phyloP scores from a whole-genome alignment of 1,140 invertebrate species.

The Pogonognathellus flavescens region DNA sequence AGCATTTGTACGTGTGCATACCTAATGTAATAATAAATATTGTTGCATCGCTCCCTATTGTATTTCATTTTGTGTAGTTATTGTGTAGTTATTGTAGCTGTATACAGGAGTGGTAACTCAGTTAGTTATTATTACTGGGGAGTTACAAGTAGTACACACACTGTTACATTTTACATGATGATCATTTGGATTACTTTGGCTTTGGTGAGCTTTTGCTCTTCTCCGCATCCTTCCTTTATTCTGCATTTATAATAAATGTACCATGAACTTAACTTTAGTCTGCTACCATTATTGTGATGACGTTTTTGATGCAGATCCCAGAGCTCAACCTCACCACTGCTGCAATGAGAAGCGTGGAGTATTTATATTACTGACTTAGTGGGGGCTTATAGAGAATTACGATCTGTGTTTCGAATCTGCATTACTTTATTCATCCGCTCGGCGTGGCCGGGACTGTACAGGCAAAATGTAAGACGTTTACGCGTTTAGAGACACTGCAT shows the following conservation, averaged over 20 bases:
- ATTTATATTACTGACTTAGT: constrained; percentile 12
- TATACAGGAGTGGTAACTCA: background rate
- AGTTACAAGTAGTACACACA: background rate
- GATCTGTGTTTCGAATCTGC: background rate
- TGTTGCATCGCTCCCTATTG: background rate
- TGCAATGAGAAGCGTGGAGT: background rate
- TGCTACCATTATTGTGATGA: background rate
- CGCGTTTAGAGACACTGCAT: constrained; percentile 19
- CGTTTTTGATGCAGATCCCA: background rate
- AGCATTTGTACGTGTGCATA: background rate
- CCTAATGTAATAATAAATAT: constrained; percentile 7
- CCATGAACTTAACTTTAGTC: constrained; percentile 7
- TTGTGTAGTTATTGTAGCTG: background rate
- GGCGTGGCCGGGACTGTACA: background rate
- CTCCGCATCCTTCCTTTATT: constrained; percentile 8
- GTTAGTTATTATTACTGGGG: background rate
- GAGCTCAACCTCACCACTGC: background rate
- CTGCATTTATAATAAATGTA: background rate
- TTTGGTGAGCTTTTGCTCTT: background rate
- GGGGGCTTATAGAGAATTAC: background rate
- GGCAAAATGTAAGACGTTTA: background rate
- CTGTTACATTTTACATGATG: background rate
- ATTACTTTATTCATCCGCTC: constrained; percentile 21
- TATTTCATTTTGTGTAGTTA: background rate
- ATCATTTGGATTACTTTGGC: background rate